Evolutionary conservation across 2,797 vertebrate genomes (phyloP), one percentile per base, ranked within the genome.

Genomic region (Lepus oiostolus): DNA sequence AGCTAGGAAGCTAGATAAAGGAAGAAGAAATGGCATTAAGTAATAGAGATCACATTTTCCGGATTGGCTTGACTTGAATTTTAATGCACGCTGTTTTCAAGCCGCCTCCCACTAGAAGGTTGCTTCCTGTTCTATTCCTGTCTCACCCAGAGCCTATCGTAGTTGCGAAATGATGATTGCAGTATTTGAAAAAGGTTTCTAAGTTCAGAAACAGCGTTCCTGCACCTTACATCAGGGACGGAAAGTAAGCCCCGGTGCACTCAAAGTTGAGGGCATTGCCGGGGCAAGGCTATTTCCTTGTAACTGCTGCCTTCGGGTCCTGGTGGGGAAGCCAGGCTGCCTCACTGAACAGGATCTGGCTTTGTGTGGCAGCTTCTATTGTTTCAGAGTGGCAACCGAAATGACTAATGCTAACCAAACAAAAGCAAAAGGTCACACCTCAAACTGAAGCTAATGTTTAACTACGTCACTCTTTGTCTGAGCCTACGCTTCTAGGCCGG

Each of bases 391-490:
- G 92, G 77, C 68, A 86, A 86, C 54, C 24, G 22, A 47, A 70
- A 89, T 92, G 95, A 97, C 88, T 79, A 94, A 96, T 88, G 95
- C 93, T 95, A 97, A 74, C 32, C 80, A 70, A 97, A 97, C 77
- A 97, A 94, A 94, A 47, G 35, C 24, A 76, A 88, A 96, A 96
- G 80, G 96, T 97, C 96, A 91, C 86, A 80, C 93, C 96, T 96
- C 96, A 95, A 90, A 50, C 87, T 82, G 86, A 94, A 94, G 77
- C 90, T 93, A 95, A 93, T 94, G 60, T 93, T 97, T 97, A 87
- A 88, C 85, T 72, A 0, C 90, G 85, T 77, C 88, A 63, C 32
- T 42, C 32, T 38, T 8, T 79, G 28, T 91, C 92, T 83, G 76
- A 93, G 50, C 58, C 85, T 94, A 84, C 83, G 63, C 93, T 94